A percentile compares a stretch with the other conserved stretches of the same genome.
phyloP scores from a whole-genome alignment of 2,888 invertebrate genomes.

The Ichneumoninae sp. region DNA sequence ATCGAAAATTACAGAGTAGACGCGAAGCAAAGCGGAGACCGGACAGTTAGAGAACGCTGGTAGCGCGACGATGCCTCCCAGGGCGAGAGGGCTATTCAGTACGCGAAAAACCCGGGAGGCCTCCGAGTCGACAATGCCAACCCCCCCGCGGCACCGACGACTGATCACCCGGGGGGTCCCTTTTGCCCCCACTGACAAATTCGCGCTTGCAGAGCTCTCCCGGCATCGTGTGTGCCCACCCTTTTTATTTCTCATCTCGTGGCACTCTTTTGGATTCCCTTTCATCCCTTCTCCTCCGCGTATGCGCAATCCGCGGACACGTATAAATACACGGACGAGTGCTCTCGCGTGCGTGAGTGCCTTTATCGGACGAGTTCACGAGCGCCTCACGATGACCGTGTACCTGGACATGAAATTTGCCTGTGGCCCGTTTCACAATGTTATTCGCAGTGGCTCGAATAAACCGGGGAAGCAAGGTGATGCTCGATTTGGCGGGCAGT shows the following conservation, averaged over 20 bases:
- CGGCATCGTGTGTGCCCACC: slow-evolving; percentile 13
- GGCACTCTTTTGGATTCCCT: slow-evolving; percentile 11
- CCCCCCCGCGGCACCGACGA: slow-evolving; percentile 75
- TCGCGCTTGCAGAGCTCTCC: slow-evolving; percentile 61
- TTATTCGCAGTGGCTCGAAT: slow-evolving; percentile 35
- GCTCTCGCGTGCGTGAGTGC: slow-evolving; percentile 28
- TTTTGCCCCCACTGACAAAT: slow-evolving; percentile 72
- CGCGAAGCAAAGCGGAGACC: slow-evolving; percentile 59
- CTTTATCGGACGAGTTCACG: slow-evolving; percentile 8
- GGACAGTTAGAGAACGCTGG: background rate
- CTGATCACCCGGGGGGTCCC: slow-evolving; percentile 80
- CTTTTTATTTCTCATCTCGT: slow-evolving; percentile 43
- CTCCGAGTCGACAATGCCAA: slow-evolving; percentile 81
- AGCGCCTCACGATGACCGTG: background rate
- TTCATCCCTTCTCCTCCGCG: slow-evolving; percentile 13
- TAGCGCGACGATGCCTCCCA: slow-evolving; percentile 83
- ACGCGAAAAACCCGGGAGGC: slow-evolving; percentile 76
- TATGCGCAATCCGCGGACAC: slow-evolving; percentile 38
- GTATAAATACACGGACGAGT: slow-evolving; percentile 16
- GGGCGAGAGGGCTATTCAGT: slow-evolving; percentile 80
- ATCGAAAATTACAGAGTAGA: slow-evolving; percentile 80
- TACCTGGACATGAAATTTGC: background rate
- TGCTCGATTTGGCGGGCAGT: background rate
- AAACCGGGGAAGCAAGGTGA: background rate
- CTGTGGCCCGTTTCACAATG: slow-evolving; percentile 22